A percentile compares a stretch with the other conserved stretches of the same genome.
phyloP scores from a whole-genome alignment of 2,113 vertebrate genomes.

The Charadrius vociferus region DNA sequence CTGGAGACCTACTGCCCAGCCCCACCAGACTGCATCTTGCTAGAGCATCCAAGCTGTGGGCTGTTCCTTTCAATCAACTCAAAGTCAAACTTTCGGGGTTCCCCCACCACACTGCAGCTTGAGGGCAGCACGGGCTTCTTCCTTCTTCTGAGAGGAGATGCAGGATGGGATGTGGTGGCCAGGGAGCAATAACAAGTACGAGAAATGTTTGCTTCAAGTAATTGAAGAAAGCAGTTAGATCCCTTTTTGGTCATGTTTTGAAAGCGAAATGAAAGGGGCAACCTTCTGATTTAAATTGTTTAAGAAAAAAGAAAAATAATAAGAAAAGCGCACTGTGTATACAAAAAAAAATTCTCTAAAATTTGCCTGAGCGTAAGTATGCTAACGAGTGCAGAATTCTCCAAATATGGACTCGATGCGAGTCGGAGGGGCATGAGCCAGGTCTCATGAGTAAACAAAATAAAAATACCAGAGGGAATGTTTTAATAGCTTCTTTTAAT shows the following conservation, averaged over 20 bases:
- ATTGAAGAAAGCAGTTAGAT: constrained; percentile 27
- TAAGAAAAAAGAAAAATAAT: constrained; percentile 54
- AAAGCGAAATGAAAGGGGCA: constrained; percentile 46
- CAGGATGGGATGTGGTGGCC: not conserved
- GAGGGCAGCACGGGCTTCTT: not conserved
- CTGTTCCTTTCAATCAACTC: not conserved
- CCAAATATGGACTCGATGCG: constrained; percentile 69
- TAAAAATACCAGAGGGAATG: constrained; percentile 71
- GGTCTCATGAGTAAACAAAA: constrained; percentile 74
- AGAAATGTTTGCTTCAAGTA: constrained; percentile 14
- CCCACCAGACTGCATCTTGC: fast-evolving
- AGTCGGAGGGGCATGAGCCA: constrained; percentile 52
- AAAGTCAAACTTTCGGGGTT: not conserved
- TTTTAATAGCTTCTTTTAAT: constrained; percentile 73
- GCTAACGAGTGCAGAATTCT: constrained; percentile 59
- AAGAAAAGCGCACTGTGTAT: constrained; percentile 16
- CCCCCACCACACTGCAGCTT: not conserved
- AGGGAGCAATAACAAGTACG: not conserved
- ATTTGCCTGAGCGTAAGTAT: constrained; percentile 65
- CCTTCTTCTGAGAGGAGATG: not conserved
- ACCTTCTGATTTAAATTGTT: constrained; percentile 65
- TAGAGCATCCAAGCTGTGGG: not conserved
- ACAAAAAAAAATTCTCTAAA: not conserved
- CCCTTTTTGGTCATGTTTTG: constrained; percentile 68
- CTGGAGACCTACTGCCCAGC: not conserved